Base-by-base conservation (phyloP, 2,113 vertebrate species). In the Myotis brandtii region DNA sequence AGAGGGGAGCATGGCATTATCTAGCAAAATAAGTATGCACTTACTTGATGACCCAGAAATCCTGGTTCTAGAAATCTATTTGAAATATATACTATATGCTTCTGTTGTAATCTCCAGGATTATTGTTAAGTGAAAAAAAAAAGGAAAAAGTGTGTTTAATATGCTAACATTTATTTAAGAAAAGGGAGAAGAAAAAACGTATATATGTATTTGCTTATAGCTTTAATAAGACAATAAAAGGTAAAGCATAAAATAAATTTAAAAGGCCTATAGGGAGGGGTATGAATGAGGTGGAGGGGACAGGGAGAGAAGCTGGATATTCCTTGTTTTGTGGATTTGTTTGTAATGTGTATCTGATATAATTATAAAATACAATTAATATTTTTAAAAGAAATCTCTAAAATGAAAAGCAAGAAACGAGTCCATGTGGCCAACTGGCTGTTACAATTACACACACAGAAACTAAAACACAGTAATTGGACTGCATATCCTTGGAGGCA, bases 261-360 rank as follows among this genome's bases (percentile, higher is more conserved):
- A 23, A 89, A 88, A 75, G 32, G 40, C 18, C 76, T 69, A 27
- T 0, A 5, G 21, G n/a, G 48, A 43, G 12, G 21, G 23, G 43
- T 17, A 79, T 46, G 34, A 69, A 46, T 18, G 34, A 77, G 4
- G 21, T 50, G 5, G 43, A 73, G 11, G 32, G 2, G 48, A 9
- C 5, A 18, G 66, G 8, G 18, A 79, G 13, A 43, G 30, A 86
- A 32, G 8, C 6, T 32, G 40, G 43, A 32, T 34, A 70, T 2
- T 37, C 18, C 37, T 75, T 88, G 32, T 34, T 87, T n/a, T 77
- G 27, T 48, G 34, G 84, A 88, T 88, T 84, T 94, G 32, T 90
- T 76, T 84, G 56, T 4, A 48, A 75, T 23, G 34, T 32, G n/a
- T 81, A 77, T 52, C 30, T 48, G 62, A 90, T 16, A 43, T 46